Base-by-base conservation (phyloP, 1,140 invertebrate genomes). In the Nixonia krombeini region DNA sequence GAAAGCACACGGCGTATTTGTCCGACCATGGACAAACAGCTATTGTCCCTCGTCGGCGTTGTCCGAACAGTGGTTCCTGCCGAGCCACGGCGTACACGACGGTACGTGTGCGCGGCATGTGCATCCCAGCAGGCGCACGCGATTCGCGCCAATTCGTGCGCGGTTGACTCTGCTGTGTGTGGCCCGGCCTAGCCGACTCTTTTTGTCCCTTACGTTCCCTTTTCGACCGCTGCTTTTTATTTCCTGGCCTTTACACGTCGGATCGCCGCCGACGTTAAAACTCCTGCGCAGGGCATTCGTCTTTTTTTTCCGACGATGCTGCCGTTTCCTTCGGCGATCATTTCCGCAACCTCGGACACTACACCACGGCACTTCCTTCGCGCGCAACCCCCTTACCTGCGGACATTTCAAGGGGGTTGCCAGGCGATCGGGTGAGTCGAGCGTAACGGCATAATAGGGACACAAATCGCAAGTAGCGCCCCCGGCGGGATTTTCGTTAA, bases 191-290 rank as follows among this genome's bases (percentile, higher is more conserved):
- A 16, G 49, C 17, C 21, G 4, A n/a, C 42, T 12, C 18, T 23
- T 16, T 57, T 28, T 40, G 15, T 38, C 29, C 28, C 10, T 13
- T 35, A n/a, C 25, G 10, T 50, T 8, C 26, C 12, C 56, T 28
- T 59, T 42, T 21, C 50, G 12, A 37, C 21, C 10, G 17, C 16
- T 28, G 38, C 26, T 49, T 40, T 21, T 23, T 31, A 17, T 57
- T 40, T 45, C 17, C 52, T 35, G 44, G 31, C 40, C 35, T 63
- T 44, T 26, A 44, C 50, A 31, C 16, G 17, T 17, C 28, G 37
- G 18, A 61, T 61, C 47, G 52, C 61, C 18, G 28, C 35, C 50
- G 46, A 63, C 28, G 44, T 51, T 64, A 64, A 64, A 64, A 23
- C 61, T 51, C 61, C 29, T 16, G 51, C 59, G 26, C 57, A 33